Conservation (phyloP, 2,888 invertebrate species). For the Parelbella ahira region DNA sequence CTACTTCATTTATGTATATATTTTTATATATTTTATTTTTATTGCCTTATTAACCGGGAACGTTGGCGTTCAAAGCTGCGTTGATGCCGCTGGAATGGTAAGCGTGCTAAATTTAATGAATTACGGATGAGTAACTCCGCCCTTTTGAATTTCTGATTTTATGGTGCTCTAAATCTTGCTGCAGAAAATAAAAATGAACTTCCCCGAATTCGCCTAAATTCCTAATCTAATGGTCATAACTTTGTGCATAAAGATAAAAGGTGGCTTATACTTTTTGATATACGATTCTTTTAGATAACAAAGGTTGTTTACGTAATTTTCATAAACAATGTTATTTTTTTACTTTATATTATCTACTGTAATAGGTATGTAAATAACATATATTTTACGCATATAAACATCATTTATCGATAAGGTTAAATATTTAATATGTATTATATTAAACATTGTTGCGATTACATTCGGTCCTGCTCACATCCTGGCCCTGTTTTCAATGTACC, state of each 20-base stretch:
- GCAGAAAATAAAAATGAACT: slow-evolving; percentile 59
- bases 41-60: slow-evolving; percentile 64
- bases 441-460: too few relatives aligned
- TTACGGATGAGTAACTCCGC: slow-evolving; percentile 68
- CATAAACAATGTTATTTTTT: too few relatives aligned
- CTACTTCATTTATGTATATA: slow-evolving; percentile 41
- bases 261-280: slow-evolving; percentile 26
- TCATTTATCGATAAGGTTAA: too few relatives aligned
- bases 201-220: slow-evolving; percentile 54
- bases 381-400: too few relatives aligned
- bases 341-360: too few relatives aligned
- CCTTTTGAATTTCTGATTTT: slow-evolving; percentile 65
- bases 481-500: too few relatives aligned
- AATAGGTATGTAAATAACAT: too few relatives aligned
- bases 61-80: slow-evolving; percentile 56
- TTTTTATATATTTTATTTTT: slow-evolving; percentile 63
- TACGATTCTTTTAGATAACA: slow-evolving; percentile 7
- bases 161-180: slow-evolving; percentile 62
- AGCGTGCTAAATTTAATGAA: slow-evolving; percentile 73
- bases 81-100: slow-evolving; percentile 60
- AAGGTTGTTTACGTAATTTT: too few relatives aligned
- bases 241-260: slow-evolving; percentile 4
- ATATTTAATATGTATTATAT: too few relatives aligned
- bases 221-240: slow-evolving; percentile 19
- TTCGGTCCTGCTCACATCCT: too few relatives aligned